Percentiles rank a stretch among this genome's conserved stretches.
Evolutionary conservation across 2,888 invertebrate species (phyloP).

Genomic region (Pseudeuparius sepicola): DNA sequence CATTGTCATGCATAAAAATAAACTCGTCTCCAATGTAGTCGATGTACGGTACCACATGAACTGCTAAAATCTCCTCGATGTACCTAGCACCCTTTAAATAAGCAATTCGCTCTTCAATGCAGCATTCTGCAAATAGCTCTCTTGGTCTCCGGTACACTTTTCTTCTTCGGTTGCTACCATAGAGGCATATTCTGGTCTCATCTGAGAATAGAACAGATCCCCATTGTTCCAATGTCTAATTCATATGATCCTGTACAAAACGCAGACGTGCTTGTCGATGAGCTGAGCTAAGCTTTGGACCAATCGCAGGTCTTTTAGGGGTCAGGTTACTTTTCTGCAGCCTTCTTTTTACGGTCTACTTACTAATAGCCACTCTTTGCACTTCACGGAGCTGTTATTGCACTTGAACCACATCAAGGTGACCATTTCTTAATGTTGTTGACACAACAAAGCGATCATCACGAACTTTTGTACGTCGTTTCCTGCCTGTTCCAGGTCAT

Average conservation of each 20-base stretch:
- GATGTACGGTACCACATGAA: slow-evolving; percentile 17
- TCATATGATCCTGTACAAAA: slow-evolving; percentile 23
- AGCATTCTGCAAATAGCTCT: slow-evolving; percentile 14
- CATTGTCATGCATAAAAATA: too few relatives aligned
- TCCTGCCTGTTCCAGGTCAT: slow-evolving; percentile 16
- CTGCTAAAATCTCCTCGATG: slow-evolving; percentile 16
- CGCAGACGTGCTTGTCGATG: slow-evolving; percentile 22
- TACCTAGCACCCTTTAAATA: slow-evolving; percentile 15
- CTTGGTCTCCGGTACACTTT: slow-evolving; percentile 19
- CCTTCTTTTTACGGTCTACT: slow-evolving; percentile 23
- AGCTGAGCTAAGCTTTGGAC: slow-evolving; percentile 21
- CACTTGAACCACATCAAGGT: slow-evolving; percentile 13
- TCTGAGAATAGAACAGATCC: slow-evolving; percentile 23
- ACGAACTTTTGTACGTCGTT: slow-evolving; percentile 17
- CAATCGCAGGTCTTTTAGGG: slow-evolving; percentile 18
- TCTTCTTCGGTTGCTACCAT: slow-evolving; percentile 22
- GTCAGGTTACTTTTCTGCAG: slow-evolving; percentile 22
- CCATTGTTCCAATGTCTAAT: slow-evolving; percentile 21
- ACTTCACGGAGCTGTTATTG: slow-evolving; percentile 15
- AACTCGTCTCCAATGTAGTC: slow-evolving; percentile 15
- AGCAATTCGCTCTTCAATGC: slow-evolving; percentile 9
- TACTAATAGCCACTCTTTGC: slow-evolving; percentile 22
- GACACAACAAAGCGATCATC: slow-evolving; percentile 20
- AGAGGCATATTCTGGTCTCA: slow-evolving; percentile 22
- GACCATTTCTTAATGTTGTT: slow-evolving; percentile 22